phyloP scores from a whole-genome alignment of 1,140 invertebrate species.

The Drosophila santomea region DNA sequence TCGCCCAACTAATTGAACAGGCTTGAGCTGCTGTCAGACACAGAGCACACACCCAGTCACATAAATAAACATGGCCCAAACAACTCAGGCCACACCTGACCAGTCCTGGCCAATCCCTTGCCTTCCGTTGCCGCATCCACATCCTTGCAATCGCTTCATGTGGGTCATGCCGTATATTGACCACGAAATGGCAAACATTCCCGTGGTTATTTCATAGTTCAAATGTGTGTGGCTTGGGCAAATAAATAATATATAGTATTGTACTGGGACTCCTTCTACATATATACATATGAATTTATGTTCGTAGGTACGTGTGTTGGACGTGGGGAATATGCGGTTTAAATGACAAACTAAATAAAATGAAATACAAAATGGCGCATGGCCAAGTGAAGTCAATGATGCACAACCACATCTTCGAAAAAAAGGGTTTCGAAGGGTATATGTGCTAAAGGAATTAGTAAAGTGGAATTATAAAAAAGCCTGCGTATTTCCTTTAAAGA shows the following conservation, averaged over 20 bases:
- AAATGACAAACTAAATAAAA: conserved; percentile 63
- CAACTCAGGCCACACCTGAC: conserved; percentile 44
- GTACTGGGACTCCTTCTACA: conserved; percentile 10
- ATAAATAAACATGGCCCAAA: conserved; percentile 52
- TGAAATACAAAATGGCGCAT: conserved; percentile 63
- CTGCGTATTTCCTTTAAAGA: no score
- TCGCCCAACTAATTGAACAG: conserved; percentile 63
- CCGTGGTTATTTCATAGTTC: conserved; percentile 74
- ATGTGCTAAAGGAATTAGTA: background rate
- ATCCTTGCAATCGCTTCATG: conserved; percentile 51
- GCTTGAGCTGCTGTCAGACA: conserved; percentile 46
- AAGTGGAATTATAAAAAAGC: background rate
- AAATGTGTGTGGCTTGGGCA: conserved; percentile 63
- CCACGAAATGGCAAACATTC: conserved; percentile 72
- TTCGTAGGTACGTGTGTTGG: background rate
- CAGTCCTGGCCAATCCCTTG: conserved; percentile 29
- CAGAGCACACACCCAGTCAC: conserved; percentile 4
- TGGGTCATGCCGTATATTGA: conserved; percentile 73
- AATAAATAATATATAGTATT: conserved; percentile 74
- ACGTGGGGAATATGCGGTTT: conserved; percentile 3
- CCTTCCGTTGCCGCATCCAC: conserved; percentile 29
- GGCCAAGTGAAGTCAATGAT: conserved; percentile 58
- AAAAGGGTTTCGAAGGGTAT: conserved; percentile 2
- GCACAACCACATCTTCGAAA: conserved; percentile 4
- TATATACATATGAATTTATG: background rate